Evolutionary conservation across 2,113 vertebrate genomes (phyloP), one percentile per base, ranked within the genome.

Genomic region (Vidua macroura): DNA sequence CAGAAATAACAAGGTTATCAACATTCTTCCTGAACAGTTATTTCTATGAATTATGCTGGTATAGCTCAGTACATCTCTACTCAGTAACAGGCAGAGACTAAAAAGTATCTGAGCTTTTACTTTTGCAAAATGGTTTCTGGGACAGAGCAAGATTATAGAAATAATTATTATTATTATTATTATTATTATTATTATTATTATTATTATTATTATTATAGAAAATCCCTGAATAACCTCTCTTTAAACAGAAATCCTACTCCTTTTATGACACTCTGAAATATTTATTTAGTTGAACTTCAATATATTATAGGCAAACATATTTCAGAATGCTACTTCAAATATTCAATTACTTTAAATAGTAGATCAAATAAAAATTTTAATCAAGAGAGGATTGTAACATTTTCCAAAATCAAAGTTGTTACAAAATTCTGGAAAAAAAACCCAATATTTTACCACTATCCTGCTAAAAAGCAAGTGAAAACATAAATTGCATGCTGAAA

Each of bases 1-100:
- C 44, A 85, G 83, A 92, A 95, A 88, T 77, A 95, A 76, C 37
- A 72, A 88, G 68, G 35, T 48, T 83, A 79, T 92, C 48, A 82
- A 67, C 41, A 75, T 72, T 87, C 19, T 78, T 87, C 15, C 74
- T 83, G 76, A 92, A 49, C 43, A 51, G 68, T 73, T 93, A 77
- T 92, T 96, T 87, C 55, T 67, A 28, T 92, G 48, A 88, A 77
- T 93, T 83, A 76, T 87, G 19, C 4, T 74, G 18, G 20, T 68
- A 52, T 49, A 73, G 24, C 44, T 70, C 41, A 35, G 16, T 86
- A 76, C 20, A 59, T 56, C 44, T 86, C 62, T 44, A 58, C 43
- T 77, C 28, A 43, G 30, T 59, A 81, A 82, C 37, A 81, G 15
- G 20, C 23, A 90, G 37, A 86, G 13, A 77, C 27, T 81, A 88